Base-by-base conservation (phyloP, 2,888 invertebrate genomes). In the Erannis defoliaria region DNA sequence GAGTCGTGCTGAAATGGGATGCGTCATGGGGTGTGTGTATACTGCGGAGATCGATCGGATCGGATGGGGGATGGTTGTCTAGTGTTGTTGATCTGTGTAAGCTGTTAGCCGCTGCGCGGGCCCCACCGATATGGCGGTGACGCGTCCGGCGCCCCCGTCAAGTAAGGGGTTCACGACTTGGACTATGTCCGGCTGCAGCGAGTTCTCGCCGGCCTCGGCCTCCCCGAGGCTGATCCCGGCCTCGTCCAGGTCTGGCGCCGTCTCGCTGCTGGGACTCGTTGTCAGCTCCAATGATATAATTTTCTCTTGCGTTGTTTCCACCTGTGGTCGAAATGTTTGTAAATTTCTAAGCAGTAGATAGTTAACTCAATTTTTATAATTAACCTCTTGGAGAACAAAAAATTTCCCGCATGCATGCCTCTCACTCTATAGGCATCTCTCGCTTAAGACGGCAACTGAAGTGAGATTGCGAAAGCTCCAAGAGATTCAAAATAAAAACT, bases 261-360 rank as follows among this genome's bases (percentile, higher is more conserved):
- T 94, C 74, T 94, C 94, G 62, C 94, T 94, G 75, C 94, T 83
- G 72, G 95, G 92, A 89, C 94, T 93, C 83, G 94, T 95, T 66
- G 96, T 96, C 82, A 98, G 90, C 90, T 98, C 97, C 88, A 98
- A 90, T 60, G 97, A 97, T 89, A 98, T 97, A 76, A 98, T 97
- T 93, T 97, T 97, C 91, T 97, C 97, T 90, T 97, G 96, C 68
- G 97, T 96, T 66, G 97, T 97, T 94, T 98, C 97, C 86, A 97
- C 97, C 97, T 97, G 86, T 58, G 66, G 59, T 64, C 33, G 16
- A 57, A 14, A 54, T 55, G 12, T 37, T 16, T 35, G 14, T 35
- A 14, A 46, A 12, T 2, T 0, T 18, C 4, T 31, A 16, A 10
- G 18, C 9, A 9, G n/a, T n/a, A n/a, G n/a, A n/a, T n/a, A n/a